Conservation (phyloP, 2,113 vertebrate genomes). For the Callipepla californica region DNA sequence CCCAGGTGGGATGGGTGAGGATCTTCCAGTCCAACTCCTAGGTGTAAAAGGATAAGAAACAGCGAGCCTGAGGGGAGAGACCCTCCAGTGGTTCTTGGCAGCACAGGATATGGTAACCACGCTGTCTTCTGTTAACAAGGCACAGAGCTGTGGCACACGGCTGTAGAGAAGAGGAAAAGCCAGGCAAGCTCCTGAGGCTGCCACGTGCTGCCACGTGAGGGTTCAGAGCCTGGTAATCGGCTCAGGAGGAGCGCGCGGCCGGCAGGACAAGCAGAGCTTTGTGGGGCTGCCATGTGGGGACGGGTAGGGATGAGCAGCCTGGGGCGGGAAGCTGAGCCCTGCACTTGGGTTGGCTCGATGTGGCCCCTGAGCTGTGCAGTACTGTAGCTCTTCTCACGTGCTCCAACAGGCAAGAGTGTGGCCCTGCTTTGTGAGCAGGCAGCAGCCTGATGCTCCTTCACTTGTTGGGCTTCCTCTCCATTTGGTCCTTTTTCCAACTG, state of each 20-base stretch:
- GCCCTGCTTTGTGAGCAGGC: background rate
- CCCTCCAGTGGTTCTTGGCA: background rate
- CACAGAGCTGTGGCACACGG: fast-evolving
- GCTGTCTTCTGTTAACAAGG: background rate
- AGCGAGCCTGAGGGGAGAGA: background rate
- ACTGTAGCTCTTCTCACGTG: background rate
- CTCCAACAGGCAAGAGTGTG: too few species aligned
- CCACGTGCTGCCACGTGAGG: fast-evolving
- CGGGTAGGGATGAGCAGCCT: too few species aligned
- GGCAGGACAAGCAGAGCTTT: fast-evolving
- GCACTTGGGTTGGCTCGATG: too few species aligned
- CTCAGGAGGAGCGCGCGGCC: background rate
- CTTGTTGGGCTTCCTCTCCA: too few species aligned
- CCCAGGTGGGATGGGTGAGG: too few species aligned
- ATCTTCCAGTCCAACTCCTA: too few species aligned
- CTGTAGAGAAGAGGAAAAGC: background rate
- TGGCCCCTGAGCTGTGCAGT: background rate
- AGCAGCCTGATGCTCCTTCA: too few species aligned
- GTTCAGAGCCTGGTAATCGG: fast-evolving
- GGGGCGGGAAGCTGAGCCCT: background rate
- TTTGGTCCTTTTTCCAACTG: too few species aligned
- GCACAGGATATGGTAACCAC: background rate
- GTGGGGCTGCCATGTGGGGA: background rate
- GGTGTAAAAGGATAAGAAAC: background rate
- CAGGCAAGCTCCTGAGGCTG: background rate